Percentiles rank a stretch among this genome's conserved stretches.
Evolutionary conservation across 1,140 invertebrate species (phyloP).

Genomic region (Himalopsyche phryganea): DNA sequence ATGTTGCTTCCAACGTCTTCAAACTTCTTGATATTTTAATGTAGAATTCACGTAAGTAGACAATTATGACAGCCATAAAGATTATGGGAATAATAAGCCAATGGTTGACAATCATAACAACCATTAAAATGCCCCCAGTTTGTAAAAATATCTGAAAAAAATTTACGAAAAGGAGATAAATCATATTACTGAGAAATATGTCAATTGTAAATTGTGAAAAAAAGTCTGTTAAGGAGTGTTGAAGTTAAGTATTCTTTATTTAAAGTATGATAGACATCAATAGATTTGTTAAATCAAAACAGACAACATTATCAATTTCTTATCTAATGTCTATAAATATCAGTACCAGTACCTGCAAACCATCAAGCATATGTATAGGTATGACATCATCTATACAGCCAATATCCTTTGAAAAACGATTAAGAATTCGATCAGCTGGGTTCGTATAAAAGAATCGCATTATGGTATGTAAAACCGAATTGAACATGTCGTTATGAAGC

Average conservation of each 20-base stretch:
- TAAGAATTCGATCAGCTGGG: constrained; percentile 48
- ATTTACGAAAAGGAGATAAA: too few relatives aligned
- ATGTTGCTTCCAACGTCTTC: constrained; percentile 61
- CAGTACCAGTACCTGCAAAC: constrained; percentile 26
- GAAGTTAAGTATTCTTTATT: too few relatives aligned
- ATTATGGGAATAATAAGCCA: constrained; percentile 44
- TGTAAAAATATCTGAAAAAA: constrained; percentile 44
- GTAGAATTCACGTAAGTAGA: constrained; percentile 43
- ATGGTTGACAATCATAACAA: constrained; percentile 49
- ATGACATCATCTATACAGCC: constrained; percentile 21
- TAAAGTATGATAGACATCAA: too few relatives aligned
- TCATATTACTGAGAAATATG: too few relatives aligned
- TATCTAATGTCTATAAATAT: too few relatives aligned
- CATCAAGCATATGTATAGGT: constrained; percentile 14
- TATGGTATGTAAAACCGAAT: constrained; percentile 56
- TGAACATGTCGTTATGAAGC: constrained; percentile 69
- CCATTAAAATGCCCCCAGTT: constrained; percentile 36
- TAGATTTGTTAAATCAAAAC: too few relatives aligned
- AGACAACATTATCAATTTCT: too few relatives aligned
- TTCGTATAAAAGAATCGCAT: constrained; percentile 65
- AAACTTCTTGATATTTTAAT: constrained; percentile 63
- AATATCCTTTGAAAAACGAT: constrained; percentile 54
- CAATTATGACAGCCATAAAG: constrained; percentile 12
- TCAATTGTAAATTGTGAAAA: too few relatives aligned
- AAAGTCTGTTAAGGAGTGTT: too few relatives aligned